Percentiles rank a stretch among this genome's conserved stretches.
Evolutionary conservation across 2,888 invertebrate genomes (phyloP).

Genomic region (Euplexia lucipara): DNA sequence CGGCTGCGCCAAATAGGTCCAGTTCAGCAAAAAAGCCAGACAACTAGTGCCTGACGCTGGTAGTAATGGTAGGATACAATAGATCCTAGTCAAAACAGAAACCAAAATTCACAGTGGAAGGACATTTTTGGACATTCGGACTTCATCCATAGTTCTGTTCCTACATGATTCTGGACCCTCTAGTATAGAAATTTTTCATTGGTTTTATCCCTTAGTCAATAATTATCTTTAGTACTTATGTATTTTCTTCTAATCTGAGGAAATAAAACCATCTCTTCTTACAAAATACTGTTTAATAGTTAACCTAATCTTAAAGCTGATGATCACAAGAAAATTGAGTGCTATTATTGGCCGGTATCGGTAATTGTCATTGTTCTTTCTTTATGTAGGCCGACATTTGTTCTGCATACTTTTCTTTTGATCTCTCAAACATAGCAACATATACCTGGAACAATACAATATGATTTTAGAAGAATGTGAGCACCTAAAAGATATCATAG

Average conservation of each 20-base stretch:
- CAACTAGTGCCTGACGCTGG: no score
- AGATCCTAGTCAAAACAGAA: no score
- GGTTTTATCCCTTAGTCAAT: no score
- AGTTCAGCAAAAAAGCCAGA: no score
- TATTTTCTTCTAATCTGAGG: not conserved
- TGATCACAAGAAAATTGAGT: conserved; percentile 82
- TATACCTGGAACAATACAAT: conserved; percentile 91
- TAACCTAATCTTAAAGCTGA: conserved; percentile 85
- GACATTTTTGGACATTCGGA: no score
- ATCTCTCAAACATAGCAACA: conserved; percentile 93
- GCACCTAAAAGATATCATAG: no score
- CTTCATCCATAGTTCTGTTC: no score
- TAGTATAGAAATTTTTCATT: not conserved
- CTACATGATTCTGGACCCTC: no score
- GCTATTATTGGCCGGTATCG: conserved; percentile 62
- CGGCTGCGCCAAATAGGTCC: no score
- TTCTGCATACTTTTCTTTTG: conserved; percentile 94
- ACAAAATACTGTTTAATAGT: conserved; percentile 68
- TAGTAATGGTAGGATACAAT: no score
- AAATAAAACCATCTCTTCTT: conserved; percentile 43
- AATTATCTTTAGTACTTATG: no score
- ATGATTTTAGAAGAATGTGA: not conserved
- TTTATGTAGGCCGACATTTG: conserved; percentile 93
- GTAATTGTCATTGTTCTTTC: conserved; percentile 84
- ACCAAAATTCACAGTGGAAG: no score